Conservation (phyloP, 2,797 vertebrate genomes). For the Spizella passerina region DNA sequence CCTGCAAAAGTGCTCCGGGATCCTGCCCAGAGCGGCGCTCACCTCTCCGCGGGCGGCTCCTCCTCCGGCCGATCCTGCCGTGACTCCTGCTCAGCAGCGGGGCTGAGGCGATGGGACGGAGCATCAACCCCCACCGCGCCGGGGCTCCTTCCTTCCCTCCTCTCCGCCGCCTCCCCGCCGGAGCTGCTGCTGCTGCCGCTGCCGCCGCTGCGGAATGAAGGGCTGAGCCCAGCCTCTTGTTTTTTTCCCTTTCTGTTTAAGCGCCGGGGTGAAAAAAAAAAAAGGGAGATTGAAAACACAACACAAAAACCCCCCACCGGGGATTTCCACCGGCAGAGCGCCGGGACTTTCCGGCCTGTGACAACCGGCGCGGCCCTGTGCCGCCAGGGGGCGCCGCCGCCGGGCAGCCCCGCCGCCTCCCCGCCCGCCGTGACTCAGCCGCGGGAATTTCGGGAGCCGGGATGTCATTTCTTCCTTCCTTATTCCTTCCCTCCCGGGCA, state of each 20-base stretch:
- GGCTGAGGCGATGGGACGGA: background rate
- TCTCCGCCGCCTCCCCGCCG: background rate
- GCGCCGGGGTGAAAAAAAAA: background rate
- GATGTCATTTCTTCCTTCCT: background rate
- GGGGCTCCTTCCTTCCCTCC: background rate
- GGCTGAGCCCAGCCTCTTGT: conserved; percentile 36
- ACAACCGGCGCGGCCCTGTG: background rate
- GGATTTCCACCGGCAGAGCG: conserved; percentile 71
- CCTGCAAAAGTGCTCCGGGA: background rate
- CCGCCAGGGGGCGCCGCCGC: background rate
- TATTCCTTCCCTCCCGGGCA: background rate
- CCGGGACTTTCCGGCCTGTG: conserved; percentile 75
- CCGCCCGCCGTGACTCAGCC: background rate
- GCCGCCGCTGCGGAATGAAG: conserved; percentile 7
- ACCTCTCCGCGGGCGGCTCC: background rate
- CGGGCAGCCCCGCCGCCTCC: background rate
- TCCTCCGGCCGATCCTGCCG: background rate
- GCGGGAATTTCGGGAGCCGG: background rate
- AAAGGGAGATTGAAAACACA: background rate
- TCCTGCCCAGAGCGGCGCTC: background rate
- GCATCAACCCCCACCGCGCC: background rate
- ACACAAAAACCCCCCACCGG: conserved; percentile 24
- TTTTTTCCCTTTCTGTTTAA: conserved; percentile 66
- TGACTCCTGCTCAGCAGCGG: background rate
- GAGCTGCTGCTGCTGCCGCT: background rate